phyloP scores from a whole-genome alignment of 2,113 vertebrate species.

The Microtus richardsoni region DNA sequence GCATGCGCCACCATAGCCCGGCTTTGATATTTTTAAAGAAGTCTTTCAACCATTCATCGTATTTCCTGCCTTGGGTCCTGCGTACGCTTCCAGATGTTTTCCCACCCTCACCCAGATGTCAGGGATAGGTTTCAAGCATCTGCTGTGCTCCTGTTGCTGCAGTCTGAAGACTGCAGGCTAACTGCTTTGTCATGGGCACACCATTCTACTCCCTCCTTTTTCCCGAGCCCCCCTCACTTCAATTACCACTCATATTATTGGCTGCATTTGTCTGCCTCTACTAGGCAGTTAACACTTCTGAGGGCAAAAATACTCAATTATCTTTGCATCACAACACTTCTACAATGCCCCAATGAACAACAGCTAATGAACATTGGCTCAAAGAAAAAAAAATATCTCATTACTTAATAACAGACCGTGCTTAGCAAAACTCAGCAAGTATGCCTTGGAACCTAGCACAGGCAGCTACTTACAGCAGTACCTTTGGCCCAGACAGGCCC shows the following conservation, averaged over 20 bases:
- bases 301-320: background rate
- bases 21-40: background rate
- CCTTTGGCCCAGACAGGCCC: background rate
- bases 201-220: background rate
- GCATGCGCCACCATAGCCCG: too few relatives aligned
- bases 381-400: constrained; percentile 21
- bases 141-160: background rate
- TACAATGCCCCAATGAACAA: background rate
- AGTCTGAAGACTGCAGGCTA: background rate
- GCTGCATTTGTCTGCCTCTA: background rate
- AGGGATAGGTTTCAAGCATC: too few relatives aligned
- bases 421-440: constrained; percentile 28
- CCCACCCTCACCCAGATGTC: too few relatives aligned
- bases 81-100: background rate
- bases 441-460: background rate
- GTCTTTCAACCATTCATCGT: too few relatives aligned
- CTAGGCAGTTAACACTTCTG: background rate
- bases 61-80: background rate
- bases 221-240: background rate
- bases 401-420: constrained; percentile 46
- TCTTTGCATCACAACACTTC: background rate
- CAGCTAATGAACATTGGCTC: constrained; percentile 26
- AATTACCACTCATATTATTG: background rate
- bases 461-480: background rate
- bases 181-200: background rate